These are phyloP conservation scores for Dynastes grantii DNA, from an alignment of 2,888 invertebrate genomes.

Conservation along the genomic window DNA sequence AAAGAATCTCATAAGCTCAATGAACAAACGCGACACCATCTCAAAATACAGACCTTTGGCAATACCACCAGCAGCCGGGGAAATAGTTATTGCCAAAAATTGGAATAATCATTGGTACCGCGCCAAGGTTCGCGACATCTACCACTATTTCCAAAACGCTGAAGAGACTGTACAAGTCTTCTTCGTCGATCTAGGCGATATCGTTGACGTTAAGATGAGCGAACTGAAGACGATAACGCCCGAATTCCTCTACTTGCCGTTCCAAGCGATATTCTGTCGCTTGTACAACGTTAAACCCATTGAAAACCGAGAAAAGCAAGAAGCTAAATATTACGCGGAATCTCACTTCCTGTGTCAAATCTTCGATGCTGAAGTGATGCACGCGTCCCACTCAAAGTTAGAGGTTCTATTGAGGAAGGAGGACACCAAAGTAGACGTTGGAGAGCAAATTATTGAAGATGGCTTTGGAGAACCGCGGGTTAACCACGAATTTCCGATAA, in stretches of 20 bases:
- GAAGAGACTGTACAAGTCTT: conserved; percentile 42
- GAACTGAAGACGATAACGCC: conserved; percentile 32
- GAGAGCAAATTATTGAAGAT: conserved; percentile 45
- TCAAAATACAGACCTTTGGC: conserved; percentile 24
- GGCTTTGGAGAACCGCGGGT: conserved; percentile 5
- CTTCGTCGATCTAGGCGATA: conserved; percentile 49
- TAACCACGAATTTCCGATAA: conserved; percentile 20
- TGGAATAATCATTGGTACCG: conserved; percentile 45
- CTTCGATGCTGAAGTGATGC: conserved; percentile 34
- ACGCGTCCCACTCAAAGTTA: conserved; percentile 18
- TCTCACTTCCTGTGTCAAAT: conserved; percentile 41
- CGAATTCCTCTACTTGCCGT: conserved; percentile 44
- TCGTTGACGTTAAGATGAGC: conserved; percentile 23
- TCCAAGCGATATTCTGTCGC: conserved; percentile 42
- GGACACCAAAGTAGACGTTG: conserved; percentile 27
- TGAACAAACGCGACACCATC: conserved; percentile 27
- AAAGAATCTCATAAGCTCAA: conserved; percentile 9
- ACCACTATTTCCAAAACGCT: not conserved
- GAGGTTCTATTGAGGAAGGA: conserved; percentile 39
- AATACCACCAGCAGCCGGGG: conserved; percentile 37
- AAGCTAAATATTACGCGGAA: conserved; percentile 36
- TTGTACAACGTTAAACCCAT: conserved; percentile 41
- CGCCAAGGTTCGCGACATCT: conserved; percentile 33
- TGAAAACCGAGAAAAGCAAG: not conserved
- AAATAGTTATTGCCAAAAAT: conserved; percentile 47